These are phyloP conservation scores for Phacellophora camtschatica DNA, from an alignment of 30 jellyfish, hydroid and myxozoan species.

Conservation along the genomic window DNA sequence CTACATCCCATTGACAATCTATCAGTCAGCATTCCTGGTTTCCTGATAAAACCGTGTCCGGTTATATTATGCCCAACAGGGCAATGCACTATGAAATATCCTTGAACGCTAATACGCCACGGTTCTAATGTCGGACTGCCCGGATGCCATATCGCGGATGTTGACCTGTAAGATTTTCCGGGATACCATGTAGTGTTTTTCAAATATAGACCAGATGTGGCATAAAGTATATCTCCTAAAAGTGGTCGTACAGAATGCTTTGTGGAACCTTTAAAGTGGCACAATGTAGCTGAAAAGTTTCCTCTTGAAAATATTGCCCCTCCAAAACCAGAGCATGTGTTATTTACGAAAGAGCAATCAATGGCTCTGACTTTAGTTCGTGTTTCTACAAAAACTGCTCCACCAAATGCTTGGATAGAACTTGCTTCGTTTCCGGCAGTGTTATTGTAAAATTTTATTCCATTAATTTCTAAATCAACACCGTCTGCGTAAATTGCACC, in stretches of 20 bases:
- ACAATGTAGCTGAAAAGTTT: constrained; percentile 28
- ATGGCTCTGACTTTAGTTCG: constrained; percentile 39
- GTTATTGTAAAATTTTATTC: constrained; percentile 48
- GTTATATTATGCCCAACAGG: constrained; percentile 92
- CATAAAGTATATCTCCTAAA: constrained; percentile 89
- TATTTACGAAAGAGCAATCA: constrained; percentile 52
- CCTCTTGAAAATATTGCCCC: constrained; percentile 95
- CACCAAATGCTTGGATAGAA: constrained; percentile 95
- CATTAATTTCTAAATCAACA: constrained; percentile 14
- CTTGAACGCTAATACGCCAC: constrained; percentile 71
- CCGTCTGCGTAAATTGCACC: constrained; percentile 97
- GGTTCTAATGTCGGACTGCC: constrained; percentile 92
- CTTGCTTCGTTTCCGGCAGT: constrained; percentile 88
- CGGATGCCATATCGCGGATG: constrained; percentile 94
- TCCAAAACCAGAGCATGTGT: constrained; percentile 97
- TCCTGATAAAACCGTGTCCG: constrained; percentile 72
- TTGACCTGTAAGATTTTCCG: constrained; percentile 33
- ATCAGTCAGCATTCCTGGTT: constrained; percentile 47
- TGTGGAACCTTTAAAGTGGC: constrained; percentile 61
- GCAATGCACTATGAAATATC: constrained; percentile 72
- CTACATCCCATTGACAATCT: constrained; percentile 79
- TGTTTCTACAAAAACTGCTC: constrained; percentile 84
- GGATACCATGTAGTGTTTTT: constrained; percentile 88
- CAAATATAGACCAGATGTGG: constrained; percentile 79
- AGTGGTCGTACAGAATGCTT: constrained; percentile 48